Percentiles rank a stretch among this genome's conserved stretches.
Evolutionary conservation across 2,888 invertebrate genomes (phyloP).

Genomic region (Ferrisia virgata): DNA sequence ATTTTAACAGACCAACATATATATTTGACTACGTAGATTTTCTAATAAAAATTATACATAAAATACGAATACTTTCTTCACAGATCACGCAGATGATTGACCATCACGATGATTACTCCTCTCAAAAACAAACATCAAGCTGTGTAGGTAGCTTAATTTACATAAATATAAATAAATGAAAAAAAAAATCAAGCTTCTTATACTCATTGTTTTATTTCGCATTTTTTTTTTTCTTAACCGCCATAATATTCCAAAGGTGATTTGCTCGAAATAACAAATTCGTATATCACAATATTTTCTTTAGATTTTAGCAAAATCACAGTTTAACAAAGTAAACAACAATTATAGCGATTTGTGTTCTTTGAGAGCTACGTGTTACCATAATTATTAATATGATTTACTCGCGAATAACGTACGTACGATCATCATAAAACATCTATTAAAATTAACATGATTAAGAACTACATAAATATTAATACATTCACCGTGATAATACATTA

Average conservation of each 20-base stretch:
- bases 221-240: neutral
- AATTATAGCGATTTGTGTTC: slow-evolving; percentile 2
- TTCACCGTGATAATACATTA: neutral
- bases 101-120: too few relatives aligned
- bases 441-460: neutral
- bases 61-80: too few relatives aligned
- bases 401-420: neutral
- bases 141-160: too few relatives aligned
- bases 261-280: neutral
- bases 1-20: too few relatives aligned
- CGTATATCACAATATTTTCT: neutral
- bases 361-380: neutral
- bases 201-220: neutral
- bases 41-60: too few relatives aligned
- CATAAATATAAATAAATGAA: neutral
- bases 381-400: neutral
- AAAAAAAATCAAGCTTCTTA: neutral
- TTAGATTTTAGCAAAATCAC: slow-evolving; percentile 35
- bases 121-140: too few relatives aligned
- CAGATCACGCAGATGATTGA: too few relatives aligned
- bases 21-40: too few relatives aligned
- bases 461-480: neutral
- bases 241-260: neutral
- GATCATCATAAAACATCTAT: neutral
- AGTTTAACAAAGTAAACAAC: slow-evolving; percentile 34